These are phyloP conservation scores for Helicoverpa armigera DNA, from an alignment of 1,140 invertebrate genomes.

Conservation along the genomic window DNA sequence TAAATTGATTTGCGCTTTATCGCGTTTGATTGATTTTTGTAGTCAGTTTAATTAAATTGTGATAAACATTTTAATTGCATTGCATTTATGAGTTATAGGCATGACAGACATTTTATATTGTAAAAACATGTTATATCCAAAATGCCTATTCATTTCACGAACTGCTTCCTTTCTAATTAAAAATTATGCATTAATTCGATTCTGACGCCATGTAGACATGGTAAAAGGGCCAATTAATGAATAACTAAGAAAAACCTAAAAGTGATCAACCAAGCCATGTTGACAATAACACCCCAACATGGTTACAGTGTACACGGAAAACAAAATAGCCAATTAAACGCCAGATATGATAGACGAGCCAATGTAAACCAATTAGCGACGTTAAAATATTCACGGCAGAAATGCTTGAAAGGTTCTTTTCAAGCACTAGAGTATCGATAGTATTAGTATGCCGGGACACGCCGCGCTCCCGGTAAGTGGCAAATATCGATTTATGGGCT, in stretches of 20 bases:
- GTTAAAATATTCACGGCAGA: conserved; percentile 35
- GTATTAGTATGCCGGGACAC: conserved; percentile 54
- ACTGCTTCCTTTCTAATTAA: too few relatives aligned
- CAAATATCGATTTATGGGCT: conserved; percentile 49
- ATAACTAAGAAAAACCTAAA: too few relatives aligned
- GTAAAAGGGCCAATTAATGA: too few relatives aligned
- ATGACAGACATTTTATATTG: too few relatives aligned
- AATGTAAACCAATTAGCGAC: conserved; percentile 49
- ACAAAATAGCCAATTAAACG: conserved; percentile 34
- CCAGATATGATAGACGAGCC: conserved; percentile 20
- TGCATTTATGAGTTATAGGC: background rate
- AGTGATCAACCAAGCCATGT: background rate
- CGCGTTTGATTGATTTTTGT: background rate
- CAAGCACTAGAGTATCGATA: conserved; percentile 19
- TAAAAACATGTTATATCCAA: background rate
- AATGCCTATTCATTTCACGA: too few relatives aligned
- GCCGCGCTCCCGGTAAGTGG: conserved; percentile 34
- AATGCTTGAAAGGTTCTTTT: conserved; percentile 26
- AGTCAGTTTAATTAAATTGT: conserved; percentile 8
- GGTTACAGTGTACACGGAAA: conserved; percentile 10
- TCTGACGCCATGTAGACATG: background rate
- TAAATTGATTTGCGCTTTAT: background rate
- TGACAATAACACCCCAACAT: too few relatives aligned
- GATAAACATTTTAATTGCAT: too few relatives aligned
- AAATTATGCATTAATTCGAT: background rate